phyloP scores from a whole-genome alignment of 2,113 vertebrate species.

The Notarius lentiginosus region DNA sequence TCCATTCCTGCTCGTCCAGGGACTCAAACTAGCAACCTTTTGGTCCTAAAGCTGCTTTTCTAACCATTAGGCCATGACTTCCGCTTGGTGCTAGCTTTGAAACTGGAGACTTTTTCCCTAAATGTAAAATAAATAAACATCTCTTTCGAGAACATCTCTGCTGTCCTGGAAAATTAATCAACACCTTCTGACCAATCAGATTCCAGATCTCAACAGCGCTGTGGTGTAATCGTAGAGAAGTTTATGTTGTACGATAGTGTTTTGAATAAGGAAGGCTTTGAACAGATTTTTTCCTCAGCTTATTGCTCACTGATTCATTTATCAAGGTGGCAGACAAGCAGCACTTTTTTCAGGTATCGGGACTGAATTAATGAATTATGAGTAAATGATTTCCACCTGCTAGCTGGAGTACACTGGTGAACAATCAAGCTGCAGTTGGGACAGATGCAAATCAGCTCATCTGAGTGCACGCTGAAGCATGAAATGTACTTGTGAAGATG shows the following conservation, averaged over 20 bases:
- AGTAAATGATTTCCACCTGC: conserved; percentile 10
- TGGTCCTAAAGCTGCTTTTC: too few relatives aligned
- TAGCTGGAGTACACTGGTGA: background rate
- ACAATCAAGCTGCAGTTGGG: background rate
- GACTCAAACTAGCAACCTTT: too few relatives aligned
- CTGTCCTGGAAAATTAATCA: background rate
- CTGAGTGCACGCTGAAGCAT: background rate
- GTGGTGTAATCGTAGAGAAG: background rate
- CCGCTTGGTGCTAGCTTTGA: too few relatives aligned
- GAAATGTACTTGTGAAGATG: background rate
- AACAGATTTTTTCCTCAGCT: background rate
- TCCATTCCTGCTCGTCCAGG: too few relatives aligned
- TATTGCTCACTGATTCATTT: background rate
- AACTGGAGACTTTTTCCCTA: too few relatives aligned
- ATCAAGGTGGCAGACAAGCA: background rate
- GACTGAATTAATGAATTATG: background rate
- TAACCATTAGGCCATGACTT: too few relatives aligned
- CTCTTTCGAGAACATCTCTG: too few relatives aligned
- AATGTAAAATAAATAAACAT: too few relatives aligned
- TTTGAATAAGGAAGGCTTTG: background rate
- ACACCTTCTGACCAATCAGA: background rate
- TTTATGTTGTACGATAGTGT: background rate
- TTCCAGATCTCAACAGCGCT: background rate
- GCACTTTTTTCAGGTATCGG: background rate
- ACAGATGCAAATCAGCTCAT: conserved; percentile 1